These are phyloP conservation scores for Dasysyrphus albostriatus DNA, from an alignment of 2,888 invertebrate genomes.

Conservation along the genomic window DNA sequence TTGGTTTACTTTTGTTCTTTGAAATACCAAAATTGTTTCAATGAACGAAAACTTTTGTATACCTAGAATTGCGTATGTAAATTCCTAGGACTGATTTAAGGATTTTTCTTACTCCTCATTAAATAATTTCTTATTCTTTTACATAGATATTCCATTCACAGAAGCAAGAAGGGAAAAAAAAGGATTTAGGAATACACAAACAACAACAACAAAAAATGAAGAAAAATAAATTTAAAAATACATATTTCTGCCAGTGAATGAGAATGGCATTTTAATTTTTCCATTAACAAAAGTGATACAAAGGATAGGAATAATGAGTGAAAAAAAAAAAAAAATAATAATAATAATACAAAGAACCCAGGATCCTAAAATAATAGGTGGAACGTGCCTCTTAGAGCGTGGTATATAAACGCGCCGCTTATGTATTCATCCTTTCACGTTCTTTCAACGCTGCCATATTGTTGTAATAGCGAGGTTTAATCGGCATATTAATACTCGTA, in stretches of 20 bases:
- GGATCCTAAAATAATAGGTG: slow-evolving; percentile 59
- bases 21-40: too few species aligned
- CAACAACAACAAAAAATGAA: background rate
- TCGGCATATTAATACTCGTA: slow-evolving; percentile 53
- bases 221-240: background rate
- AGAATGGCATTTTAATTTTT: slow-evolving; percentile 30
- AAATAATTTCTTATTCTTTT: background rate
- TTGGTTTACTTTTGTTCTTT: too few species aligned
- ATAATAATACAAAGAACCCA: slow-evolving; percentile 3
- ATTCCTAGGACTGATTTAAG: background rate
- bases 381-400: slow-evolving; percentile 53
- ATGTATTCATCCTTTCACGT: slow-evolving; percentile 30
- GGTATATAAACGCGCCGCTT: background rate
- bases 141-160: background rate
- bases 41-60: too few species aligned
- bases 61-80: background rate
- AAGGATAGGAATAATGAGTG: background rate
- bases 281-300: slow-evolving; percentile 29
- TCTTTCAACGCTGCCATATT: slow-evolving; percentile 50
- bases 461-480: slow-evolving; percentile 55
- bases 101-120: background rate
- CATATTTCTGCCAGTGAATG: slow-evolving; percentile 13
- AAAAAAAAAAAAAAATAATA: slow-evolving; percentile 15
- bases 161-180: background rate
- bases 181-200: background rate